Base-by-base conservation (phyloP, 2,888 invertebrate genomes). In the Chrysodeixis includens region DNA sequence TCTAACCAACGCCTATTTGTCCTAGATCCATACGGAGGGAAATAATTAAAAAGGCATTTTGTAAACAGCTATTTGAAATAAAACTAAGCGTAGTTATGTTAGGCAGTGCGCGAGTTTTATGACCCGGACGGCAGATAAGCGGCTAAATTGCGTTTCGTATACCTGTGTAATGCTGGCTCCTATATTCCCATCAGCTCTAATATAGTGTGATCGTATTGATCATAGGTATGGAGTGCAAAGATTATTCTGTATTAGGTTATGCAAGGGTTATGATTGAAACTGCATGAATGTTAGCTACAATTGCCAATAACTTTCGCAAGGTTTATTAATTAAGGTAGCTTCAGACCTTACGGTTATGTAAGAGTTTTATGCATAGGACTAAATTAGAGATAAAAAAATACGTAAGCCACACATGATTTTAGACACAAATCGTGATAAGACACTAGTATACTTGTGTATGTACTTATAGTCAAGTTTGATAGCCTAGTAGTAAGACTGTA, bases 121-220 rank as follows among this genome's bases (percentile, higher is more conserved):
- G 75, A 74, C 60, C 56, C 54, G 62, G 40, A 56, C 35, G 46
- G 22, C 30, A 74, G 74, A 78, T 75, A 74, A 75, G 75, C 59
- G 30, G 7, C 61, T 62, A 56, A 62, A 57, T 61, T 57, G 57
- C 67, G 8, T 74, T 78, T 78, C 10, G 53, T 62, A 49, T 55
- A 54, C 32, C 46, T 30, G 53, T 4, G 35, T 7, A 22, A 52
- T 56, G 54, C 8, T 20, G 30, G 18, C 3, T 32, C 53, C 26
- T 22, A 52, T 14, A 26, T 26, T 26, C 22, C 22, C 22, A 56
- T 56, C 26, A 14, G 14, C 20, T n/a, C 46, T 14, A 16, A 56
- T 44, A 18, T n/a, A 49, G 7, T 20, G 20, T 18, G 10, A 18
- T 35, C 35, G 8, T 35, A 14, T 35, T 14, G 10, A 4, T 20